Evolutionary conservation across 2,797 vertebrate species (phyloP), one percentile per base, ranked within the genome.

Genomic region (Champsocephalus gunnari): DNA sequence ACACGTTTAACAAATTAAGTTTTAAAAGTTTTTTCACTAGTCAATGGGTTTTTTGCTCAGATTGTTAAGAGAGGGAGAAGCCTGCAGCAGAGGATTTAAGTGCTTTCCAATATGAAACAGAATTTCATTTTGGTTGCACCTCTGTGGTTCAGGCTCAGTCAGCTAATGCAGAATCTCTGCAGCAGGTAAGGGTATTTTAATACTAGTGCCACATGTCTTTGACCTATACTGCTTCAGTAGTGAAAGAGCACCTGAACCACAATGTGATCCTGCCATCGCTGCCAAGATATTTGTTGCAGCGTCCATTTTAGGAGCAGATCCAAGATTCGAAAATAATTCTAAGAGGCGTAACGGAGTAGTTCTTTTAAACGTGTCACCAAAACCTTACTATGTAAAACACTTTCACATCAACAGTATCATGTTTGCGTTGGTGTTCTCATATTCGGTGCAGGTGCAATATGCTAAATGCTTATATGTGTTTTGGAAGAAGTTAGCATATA

Each of bases 121-220:
- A 51, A 49, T 9, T 2, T 19, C 21, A 51, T 24, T 50, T 16
- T 12, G 41, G 43, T 43, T 32, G 24, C 45, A 38, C 53, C 55
- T 61, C 55, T 67, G 43, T 43, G 57, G 49, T 67, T 16, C 13
- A 45, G 51, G 12, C 32, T 58, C 67, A 55, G 34, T 73, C 77
- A 72, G 63, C 43, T 47, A 17, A 41, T 71, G 69, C 58, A 76
- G 43, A 61, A 63, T 69, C 44, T 60, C 34, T 73, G 58, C 50
- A 62, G 47, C 41, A 53, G n/a, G 41, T 60, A n/a, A 56, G 47
- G 48, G 66, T 55, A 38, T 70, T 50, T 60, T 16, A 28, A 28
- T 47, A 16, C 57, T 2, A 38, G 11, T n/a, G 34, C 34, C 34
- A 45, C 17, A 17, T 49, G 63, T 62, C 44, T 70, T 66, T 34